These are phyloP conservation scores for Rambutsinella grinnellia DNA, from an alignment of 2,888 invertebrate species.

Conservation along the genomic window DNA sequence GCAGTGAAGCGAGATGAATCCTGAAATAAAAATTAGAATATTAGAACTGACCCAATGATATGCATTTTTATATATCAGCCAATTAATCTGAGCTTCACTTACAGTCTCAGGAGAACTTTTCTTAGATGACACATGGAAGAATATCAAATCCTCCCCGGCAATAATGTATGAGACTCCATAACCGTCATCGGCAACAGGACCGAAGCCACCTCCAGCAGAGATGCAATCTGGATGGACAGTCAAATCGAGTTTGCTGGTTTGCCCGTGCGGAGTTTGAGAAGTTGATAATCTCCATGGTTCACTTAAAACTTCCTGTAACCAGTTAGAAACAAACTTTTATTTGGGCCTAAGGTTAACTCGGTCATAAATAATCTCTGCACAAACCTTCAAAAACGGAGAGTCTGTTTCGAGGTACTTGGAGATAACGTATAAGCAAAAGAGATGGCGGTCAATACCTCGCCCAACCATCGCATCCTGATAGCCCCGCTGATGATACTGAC, in stretches of 20 bases:
- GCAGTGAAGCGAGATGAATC: too few species aligned
- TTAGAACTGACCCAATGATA: too few species aligned
- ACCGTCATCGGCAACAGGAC: constrained; percentile 71
- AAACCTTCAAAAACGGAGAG: too few species aligned
- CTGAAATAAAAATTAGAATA: too few species aligned
- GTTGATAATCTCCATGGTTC: constrained; percentile 72
- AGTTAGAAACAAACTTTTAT: too few species aligned
- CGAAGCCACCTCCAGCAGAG: constrained; percentile 72
- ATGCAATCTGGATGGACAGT: constrained; percentile 53
- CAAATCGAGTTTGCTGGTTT: constrained; percentile 60
- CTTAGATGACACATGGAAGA: constrained; percentile 72
- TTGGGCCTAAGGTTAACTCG: too few species aligned
- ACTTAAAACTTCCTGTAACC: constrained; percentile 69
- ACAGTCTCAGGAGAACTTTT: too few species aligned
- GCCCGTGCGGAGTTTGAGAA: constrained; percentile 72
- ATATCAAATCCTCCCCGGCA: constrained; percentile 70
- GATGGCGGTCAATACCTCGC: constrained; percentile 71
- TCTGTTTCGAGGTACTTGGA: constrained; percentile 72
- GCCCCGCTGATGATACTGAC: constrained; percentile 69
- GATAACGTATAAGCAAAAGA: constrained; percentile 71
- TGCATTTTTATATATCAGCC: too few species aligned
- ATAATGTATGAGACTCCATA: constrained; percentile 72
- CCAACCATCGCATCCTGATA: constrained; percentile 72
- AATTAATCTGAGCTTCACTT: too few species aligned
- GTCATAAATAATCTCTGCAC: too few species aligned